These are phyloP conservation scores for Heteropelma amictum DNA, from an alignment of 2,888 invertebrate genomes.

Conservation along the genomic window DNA sequence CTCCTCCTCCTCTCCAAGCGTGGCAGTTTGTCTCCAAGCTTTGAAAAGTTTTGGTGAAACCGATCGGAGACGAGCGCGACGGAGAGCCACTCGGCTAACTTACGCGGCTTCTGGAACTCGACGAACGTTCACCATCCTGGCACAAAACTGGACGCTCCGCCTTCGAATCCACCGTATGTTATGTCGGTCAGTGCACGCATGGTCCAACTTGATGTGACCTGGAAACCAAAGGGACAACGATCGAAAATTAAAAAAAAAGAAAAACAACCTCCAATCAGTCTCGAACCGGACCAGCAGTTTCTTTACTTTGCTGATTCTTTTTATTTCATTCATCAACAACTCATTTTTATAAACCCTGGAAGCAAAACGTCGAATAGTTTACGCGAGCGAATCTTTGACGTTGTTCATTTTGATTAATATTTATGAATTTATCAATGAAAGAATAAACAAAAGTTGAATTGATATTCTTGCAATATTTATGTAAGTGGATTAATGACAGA, in stretches of 20 bases:
- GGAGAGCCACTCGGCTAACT: conserved; percentile 13
- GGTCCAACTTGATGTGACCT: background rate
- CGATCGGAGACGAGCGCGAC: background rate
- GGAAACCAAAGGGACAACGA: background rate
- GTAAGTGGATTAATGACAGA: too few relatives aligned
- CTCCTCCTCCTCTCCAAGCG: background rate
- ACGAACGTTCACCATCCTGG: background rate
- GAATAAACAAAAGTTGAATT: too few relatives aligned
- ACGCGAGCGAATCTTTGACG: too few relatives aligned
- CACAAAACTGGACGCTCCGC: too few relatives aligned
- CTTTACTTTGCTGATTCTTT: background rate
- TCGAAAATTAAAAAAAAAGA: background rate
- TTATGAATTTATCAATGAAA: too few relatives aligned
- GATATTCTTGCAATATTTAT: too few relatives aligned
- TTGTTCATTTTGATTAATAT: too few relatives aligned
- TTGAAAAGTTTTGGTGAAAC: conserved; percentile 23
- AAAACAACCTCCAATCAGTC: background rate
- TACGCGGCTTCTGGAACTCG: conserved; percentile 7
- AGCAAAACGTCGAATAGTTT: background rate
- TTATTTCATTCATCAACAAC: background rate
- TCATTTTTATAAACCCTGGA: background rate
- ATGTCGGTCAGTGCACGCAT: too few relatives aligned
- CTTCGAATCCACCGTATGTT: too few relatives aligned
- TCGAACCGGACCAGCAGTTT: background rate
- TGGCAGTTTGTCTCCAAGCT: background rate